Evolutionary conservation across 1,140 invertebrate genomes (phyloP), one percentile per base, ranked within the genome.

Genomic region (Ceratina japonica): DNA sequence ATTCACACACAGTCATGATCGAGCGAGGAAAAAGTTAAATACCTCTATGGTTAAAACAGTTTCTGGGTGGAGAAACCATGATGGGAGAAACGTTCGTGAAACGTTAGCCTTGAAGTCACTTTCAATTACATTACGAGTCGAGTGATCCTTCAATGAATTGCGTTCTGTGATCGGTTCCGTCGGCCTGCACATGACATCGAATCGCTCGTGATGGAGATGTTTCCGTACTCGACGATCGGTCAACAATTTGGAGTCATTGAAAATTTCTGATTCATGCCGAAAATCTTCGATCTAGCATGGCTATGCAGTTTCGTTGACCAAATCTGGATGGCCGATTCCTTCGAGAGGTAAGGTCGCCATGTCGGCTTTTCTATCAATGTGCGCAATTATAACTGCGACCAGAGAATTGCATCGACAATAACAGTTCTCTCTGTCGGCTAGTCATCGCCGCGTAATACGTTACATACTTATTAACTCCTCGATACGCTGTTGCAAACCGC

Each of bases 31-130:
- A 62, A 37, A 18, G 1, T 2, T 64, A 22, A 22, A n/a, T n/a
- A n/a, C n/a, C n/a, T n/a, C n/a, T n/a, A n/a, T n/a, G n/a, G n/a
- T n/a, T n/a, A n/a, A 54, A 16, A 20, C 12, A 37, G 54, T 44
- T 56, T n/a, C 3, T 27, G 16, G n/a, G 22, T 18, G 27, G 27
- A 63, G 62, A 54, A 54, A 66, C n/a, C n/a, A n/a, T n/a, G n/a
- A n/a, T n/a, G n/a, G n/a, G n/a, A 54, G 58, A 77, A n/a, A n/a
- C n/a, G n/a, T n/a, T 15, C 24, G 18, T 2, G 15, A 12, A 63
- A 49, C 7, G 16, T 72, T 72, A 78, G 68, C 75, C 75, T 78
- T 78, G 75, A 78, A 78, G 31, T 76, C 2, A 24, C 69, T 72
- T 72, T 64, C 69, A 51, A 59, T 68, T 24, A 51, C n/a, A 59